Evolutionary conservation across 2,888 invertebrate species (phyloP).

Genomic region (Linhomoeus sp.): DNA sequence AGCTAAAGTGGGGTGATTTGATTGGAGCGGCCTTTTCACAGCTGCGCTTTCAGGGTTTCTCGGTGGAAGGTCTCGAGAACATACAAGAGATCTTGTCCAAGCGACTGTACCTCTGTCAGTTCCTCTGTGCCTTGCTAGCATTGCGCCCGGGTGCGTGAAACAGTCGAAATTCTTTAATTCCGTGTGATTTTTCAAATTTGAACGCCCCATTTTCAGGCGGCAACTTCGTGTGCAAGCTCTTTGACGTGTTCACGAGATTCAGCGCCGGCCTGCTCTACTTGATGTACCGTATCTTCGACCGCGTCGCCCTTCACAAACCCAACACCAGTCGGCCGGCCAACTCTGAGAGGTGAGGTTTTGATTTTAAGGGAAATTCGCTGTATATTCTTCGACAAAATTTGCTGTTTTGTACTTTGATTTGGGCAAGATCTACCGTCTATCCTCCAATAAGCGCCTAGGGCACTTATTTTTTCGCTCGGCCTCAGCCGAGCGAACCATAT

Average conservation of each 20-base stretch:
- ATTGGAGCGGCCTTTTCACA: neutral
- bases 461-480: too few relatives aligned
- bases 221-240: conserved; percentile 84
- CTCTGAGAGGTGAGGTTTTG: conserved; percentile 79
- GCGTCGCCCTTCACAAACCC: conserved; percentile 72
- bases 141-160: conserved; percentile 36
- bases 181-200: too few relatives aligned
- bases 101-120: conserved; percentile 80
- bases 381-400: too few relatives aligned
- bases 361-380: too few relatives aligned
- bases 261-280: conserved; percentile 80
- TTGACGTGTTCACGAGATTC: conserved; percentile 81
- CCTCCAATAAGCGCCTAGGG: too few relatives aligned
- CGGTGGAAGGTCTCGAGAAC: conserved; percentile 79
- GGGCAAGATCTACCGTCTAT: too few relatives aligned
- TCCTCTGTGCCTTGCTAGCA: conserved; percentile 64
- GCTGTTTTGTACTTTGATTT: too few relatives aligned
- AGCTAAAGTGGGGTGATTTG: too few relatives aligned
- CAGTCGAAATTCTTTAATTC: neutral
- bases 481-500: too few relatives aligned
- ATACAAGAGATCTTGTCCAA: conserved; percentile 87
- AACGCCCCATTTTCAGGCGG: conserved; percentile 43
- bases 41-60: conserved; percentile 52
- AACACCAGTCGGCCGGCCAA: conserved; percentile 91
- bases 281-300: conserved; percentile 69